A percentile compares a stretch with the other conserved stretches of the same genome.
Evolutionary conservation across 2,888 invertebrate genomes (phyloP).

Genomic region (Spatulosminthurus flaviceps): DNA sequence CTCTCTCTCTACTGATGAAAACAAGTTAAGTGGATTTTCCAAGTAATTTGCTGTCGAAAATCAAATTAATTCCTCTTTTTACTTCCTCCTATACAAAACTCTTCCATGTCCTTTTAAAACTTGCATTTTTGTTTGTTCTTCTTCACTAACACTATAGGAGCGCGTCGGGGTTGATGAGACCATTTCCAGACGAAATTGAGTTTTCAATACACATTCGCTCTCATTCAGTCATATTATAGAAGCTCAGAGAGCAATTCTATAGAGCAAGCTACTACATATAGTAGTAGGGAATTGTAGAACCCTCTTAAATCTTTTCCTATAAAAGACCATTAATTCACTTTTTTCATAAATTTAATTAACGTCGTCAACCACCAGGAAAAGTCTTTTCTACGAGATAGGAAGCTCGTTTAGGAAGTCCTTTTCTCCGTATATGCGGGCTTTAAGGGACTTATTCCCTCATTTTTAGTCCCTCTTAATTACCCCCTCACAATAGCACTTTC

Average conservation of each 20-base stretch:
- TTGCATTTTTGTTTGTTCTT: background rate
- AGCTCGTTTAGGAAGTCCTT: background rate
- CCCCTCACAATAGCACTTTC: background rate
- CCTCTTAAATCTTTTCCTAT: conserved; percentile 6
- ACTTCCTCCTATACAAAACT: background rate
- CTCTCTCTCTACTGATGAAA: background rate
- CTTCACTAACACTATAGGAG: background rate
- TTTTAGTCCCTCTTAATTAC: conserved; percentile 1
- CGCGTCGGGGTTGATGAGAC: background rate
- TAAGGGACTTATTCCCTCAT: conserved; percentile 23
- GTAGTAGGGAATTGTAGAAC: background rate
- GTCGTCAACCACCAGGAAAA: background rate
- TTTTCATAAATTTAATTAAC: background rate
- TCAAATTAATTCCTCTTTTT: conserved; percentile 12
- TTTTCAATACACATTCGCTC: background rate
- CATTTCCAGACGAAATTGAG: conserved; percentile 2
- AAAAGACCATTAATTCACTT: conserved; percentile 13
- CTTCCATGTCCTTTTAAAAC: conserved; percentile 14
- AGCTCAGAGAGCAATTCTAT: too few species aligned
- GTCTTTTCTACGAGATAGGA: background rate
- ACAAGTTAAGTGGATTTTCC: conserved; percentile 14
- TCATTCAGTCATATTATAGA: too few species aligned
- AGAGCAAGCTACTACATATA: too few species aligned
- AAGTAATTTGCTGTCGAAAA: conserved; percentile 13
- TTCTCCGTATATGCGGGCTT: background rate